Base-by-base conservation (phyloP, 1,140 invertebrate species). In the Pseudomyrmex cubaensis region DNA sequence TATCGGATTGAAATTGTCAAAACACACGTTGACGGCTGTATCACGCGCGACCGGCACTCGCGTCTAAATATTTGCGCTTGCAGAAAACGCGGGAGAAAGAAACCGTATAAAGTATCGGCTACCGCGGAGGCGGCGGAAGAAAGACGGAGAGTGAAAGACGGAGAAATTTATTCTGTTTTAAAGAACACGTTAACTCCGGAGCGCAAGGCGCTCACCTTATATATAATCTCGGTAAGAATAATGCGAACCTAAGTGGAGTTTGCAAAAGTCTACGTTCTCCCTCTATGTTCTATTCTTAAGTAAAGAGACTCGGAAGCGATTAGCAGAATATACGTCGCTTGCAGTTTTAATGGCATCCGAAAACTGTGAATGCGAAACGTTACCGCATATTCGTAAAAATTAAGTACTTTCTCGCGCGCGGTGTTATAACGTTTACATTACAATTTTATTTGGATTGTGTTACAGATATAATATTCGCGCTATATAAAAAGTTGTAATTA, bases 1-100 rank as follows among this genome's bases (percentile, higher is more conserved):
- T 15, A 52, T 35, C 22, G 86, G 57, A 83, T 85, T 88, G 87
- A 85, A 88, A 85, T 88, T 83, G 86, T 83, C 73, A 83, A 50
- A 56, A 78, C 56, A 35, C 54, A 56, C 25, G 64, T 76, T 73
- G 66, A 35, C 15, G 54, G 22, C 62, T 70, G 54, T 69, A 52
- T 67, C 12, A 59, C 48, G 10, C 46, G 52, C 54, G 22, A 75
- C 48, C 56, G 22, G 48, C 62, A 10, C 12, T 15, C 22, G 17
- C 22, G 70, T 85, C 64, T 70, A 82, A 88, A 88, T 87, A 87
- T 64, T 86, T 83, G 15, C 8, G 8, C 17, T 48, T 35, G 54
- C 20, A 50, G 8, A 12, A 52, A 67, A 20, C 59, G 44, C 13
- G 50, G 3, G 50, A 57, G 62, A 62, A 44, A 35, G 35, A 22